These are phyloP conservation scores for Synodontis membranacea DNA, from an alignment of 2,113 vertebrate species.

Conservation along the genomic window DNA sequence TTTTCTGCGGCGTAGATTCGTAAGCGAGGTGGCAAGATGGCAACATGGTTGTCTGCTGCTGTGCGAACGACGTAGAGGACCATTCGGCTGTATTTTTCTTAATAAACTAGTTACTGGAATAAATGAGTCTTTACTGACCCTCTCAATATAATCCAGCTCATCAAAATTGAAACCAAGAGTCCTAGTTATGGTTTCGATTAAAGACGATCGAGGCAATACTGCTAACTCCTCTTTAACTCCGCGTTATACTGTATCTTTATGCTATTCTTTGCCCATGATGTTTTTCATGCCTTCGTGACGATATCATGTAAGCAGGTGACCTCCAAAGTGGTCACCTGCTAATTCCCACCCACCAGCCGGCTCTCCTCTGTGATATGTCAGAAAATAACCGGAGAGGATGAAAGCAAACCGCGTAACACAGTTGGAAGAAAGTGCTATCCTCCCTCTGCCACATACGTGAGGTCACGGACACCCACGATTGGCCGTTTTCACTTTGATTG, in stretches of 20 bases:
- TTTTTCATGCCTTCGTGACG: neutral
- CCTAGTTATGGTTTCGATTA: neutral
- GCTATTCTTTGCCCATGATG: neutral
- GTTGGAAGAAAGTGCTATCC: neutral
- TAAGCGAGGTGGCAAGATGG: neutral
- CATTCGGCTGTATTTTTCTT: neutral
- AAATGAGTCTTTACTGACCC: neutral
- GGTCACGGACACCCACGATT: neutral
- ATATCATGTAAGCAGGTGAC: too few species aligned
- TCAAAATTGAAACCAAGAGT: neutral
- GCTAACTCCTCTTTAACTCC: neutral
- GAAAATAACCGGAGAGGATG: neutral
- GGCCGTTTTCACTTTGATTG: neutral
- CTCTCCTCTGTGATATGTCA: too few species aligned
- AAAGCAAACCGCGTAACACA: neutral
- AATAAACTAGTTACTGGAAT: neutral
- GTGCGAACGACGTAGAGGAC: neutral
- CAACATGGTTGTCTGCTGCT: too few species aligned
- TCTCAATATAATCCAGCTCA: neutral
- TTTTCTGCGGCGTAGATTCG: neutral
- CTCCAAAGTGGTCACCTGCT: neutral
- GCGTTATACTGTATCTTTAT: too few species aligned
- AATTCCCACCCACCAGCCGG: neutral
- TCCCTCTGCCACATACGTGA: neutral
- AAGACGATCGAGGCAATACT: neutral